These are phyloP conservation scores for Neogale vison DNA, from an alignment of 2,113 vertebrate genomes.

Conservation along the genomic window DNA sequence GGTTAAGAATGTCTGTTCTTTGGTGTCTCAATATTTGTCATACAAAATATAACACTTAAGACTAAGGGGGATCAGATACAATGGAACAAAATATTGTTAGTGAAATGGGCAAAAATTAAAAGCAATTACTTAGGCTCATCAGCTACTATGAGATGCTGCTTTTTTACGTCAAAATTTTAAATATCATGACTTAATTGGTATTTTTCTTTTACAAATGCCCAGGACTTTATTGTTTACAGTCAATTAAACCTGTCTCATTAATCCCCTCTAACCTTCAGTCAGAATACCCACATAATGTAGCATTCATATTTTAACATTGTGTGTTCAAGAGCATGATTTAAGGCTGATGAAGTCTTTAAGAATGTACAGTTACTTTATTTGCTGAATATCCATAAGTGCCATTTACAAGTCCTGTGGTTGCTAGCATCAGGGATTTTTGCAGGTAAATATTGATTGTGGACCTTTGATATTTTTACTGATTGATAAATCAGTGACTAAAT, in stretches of 20 bases:
- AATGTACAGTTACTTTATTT: not conserved
- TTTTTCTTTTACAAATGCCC: conserved; percentile 59
- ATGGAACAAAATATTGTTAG: conserved; percentile 34
- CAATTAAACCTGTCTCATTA: conserved; percentile 70
- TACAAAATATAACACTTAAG: not conserved
- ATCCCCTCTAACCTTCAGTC: conserved; percentile 52
- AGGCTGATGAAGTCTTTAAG: not conserved
- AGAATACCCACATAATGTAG: not conserved
- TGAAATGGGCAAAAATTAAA: conserved; percentile 21
- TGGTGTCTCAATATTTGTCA: not conserved
- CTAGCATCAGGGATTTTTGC: conserved; percentile 51
- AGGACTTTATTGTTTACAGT: conserved; percentile 39
- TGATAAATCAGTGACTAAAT: conserved; percentile 55
- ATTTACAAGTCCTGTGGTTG: conserved; percentile 48
- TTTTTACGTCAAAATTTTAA: conserved; percentile 50
- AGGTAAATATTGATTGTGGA: conserved; percentile 55
- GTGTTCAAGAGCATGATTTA: not conserved
- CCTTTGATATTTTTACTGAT: conserved; percentile 46
- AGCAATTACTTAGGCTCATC: conserved; percentile 14
- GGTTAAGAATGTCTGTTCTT: not conserved
- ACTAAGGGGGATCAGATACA: not conserved
- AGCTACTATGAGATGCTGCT: conserved; percentile 19
- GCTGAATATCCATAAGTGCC: not conserved
- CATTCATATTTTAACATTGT: conserved; percentile 37
- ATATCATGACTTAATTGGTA: conserved; percentile 43